Evolutionary conservation across 1,140 invertebrate species (phyloP), one percentile per base, ranked within the genome.

Genomic region (Argopecten irradians): DNA sequence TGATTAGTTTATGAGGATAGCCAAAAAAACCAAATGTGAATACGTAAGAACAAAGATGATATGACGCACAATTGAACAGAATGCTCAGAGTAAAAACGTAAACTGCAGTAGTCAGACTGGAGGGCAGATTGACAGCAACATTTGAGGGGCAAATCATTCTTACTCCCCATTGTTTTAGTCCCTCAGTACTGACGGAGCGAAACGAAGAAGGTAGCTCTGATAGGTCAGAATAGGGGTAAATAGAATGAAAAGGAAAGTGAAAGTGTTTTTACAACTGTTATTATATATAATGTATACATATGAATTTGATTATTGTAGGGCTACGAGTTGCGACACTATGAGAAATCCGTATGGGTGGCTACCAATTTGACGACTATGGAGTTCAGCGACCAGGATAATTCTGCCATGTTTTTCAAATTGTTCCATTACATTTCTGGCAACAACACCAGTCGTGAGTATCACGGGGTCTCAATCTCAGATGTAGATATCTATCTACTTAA

Each of bases 391-490:
- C 82, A 88, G 11, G 86, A 90, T 28, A 89, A 85, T n/a, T 91
- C 85, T 34, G 71, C 90, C 22, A 92, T 92, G 90, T 95, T 95
- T 82, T 86, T 92, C 41, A 93, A 89, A 85, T 91, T 95, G 28
- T 95, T 95, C 88, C 91, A 93, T 34, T 94, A 94, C 85, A 95
- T 95, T 34, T 92, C 93, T 39, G 94, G 94, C 82, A 93, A 93
- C 41, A 94, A 94, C 87, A 88, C 88, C 13, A 28, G 41, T 91
- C 84, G 92, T 91, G 85, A 91, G 92, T 90, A 84, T 34, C 13
- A 34, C 55, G n/a, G 5, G 1, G 55, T 71, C 55, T 71, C 5
- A 8, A 13, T 39, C 36, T 39, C 5, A 39, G 5, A 39, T 5
- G 5, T 39, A 8, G 36, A 39, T 5, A 39, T 39, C n/a, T n/a